phyloP scores from a whole-genome alignment of 2,113 vertebrate genomes.

The Felis chaus region DNA sequence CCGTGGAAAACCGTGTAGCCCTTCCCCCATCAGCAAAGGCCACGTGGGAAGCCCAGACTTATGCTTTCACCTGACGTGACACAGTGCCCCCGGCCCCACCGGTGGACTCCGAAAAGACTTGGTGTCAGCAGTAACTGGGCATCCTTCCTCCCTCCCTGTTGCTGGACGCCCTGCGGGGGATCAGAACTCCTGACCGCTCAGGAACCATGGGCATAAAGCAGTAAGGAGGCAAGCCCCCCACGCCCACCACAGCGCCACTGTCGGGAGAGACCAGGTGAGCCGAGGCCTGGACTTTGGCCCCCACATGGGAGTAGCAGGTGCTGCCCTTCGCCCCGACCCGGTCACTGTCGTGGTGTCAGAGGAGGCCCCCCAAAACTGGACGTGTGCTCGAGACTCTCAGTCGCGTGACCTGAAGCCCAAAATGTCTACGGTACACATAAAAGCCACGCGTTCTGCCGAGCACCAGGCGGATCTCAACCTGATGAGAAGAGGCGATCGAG shows the following conservation, averaged over 20 bases:
- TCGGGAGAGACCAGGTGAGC: too few relatives aligned
- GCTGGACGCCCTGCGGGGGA: fast-evolving
- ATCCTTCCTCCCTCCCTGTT: too few relatives aligned
- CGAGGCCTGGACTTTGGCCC: background rate
- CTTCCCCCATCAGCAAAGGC: background rate
- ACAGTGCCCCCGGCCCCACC: fast-evolving
- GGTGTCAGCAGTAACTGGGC: background rate
- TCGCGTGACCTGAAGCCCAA: background rate
- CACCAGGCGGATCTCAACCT: background rate
- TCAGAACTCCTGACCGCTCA: fast-evolving
- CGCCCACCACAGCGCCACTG: background rate
- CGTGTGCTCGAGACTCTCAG: background rate
- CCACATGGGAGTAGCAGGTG: background rate
- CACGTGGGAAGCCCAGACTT: background rate
- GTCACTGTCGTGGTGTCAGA: fast-evolving
- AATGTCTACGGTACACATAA: background rate
- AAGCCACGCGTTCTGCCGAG: background rate
- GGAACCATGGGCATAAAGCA: too few relatives aligned
- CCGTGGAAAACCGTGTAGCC: fast-evolving
- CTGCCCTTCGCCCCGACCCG: fast-evolving
- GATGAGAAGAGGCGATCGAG: background rate
- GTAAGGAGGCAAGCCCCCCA: background rate
- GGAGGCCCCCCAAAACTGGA: background rate
- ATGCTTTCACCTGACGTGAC: background rate
- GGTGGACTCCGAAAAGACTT: background rate